Evolutionary conservation across 2,797 vertebrate genomes (phyloP).

Genomic region (Furcifer pardalis): DNA sequence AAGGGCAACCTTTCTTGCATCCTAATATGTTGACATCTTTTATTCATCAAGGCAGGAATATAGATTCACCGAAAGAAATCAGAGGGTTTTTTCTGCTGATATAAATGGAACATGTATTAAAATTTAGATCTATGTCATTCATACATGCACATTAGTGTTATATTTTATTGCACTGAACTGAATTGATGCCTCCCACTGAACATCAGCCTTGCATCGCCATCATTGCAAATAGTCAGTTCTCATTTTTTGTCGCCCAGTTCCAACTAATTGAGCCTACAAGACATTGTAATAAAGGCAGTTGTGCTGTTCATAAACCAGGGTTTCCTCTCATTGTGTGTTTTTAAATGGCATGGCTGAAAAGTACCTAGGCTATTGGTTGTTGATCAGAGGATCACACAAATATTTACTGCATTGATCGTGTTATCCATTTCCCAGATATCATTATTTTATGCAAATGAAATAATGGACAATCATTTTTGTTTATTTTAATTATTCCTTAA

Average conservation of each 20-base stretch:
- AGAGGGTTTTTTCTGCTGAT: neutral
- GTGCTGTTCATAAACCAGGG: constrained; percentile 3
- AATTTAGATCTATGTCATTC: neutral
- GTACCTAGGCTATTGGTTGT: constrained; percentile 6
- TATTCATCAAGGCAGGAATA: neutral
- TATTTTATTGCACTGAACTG: neutral
- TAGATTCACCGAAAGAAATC: neutral
- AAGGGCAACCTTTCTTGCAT: neutral
- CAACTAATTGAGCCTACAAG: constrained; percentile 11
- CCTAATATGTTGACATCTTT: neutral
- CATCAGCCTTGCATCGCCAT: neutral
- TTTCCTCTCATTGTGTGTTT: neutral
- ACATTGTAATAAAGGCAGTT: neutral
- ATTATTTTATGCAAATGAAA: constrained; percentile 40
- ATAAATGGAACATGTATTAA: neutral
- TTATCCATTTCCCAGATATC: neutral
- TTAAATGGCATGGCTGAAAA: constrained; percentile 1
- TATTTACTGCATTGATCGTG: constrained; percentile 19
- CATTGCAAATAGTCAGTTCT: neutral
- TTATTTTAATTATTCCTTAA: constrained; percentile 2
- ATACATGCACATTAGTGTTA: neutral
- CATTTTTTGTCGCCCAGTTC: neutral
- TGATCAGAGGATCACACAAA: constrained; percentile 32
- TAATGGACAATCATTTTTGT: constrained; percentile 12
- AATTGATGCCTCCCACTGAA: neutral